Percentiles rank a stretch among this genome's conserved stretches.
Conservation (phyloP, 2,888 invertebrate species). For the Heliconius hortense region DNA sequence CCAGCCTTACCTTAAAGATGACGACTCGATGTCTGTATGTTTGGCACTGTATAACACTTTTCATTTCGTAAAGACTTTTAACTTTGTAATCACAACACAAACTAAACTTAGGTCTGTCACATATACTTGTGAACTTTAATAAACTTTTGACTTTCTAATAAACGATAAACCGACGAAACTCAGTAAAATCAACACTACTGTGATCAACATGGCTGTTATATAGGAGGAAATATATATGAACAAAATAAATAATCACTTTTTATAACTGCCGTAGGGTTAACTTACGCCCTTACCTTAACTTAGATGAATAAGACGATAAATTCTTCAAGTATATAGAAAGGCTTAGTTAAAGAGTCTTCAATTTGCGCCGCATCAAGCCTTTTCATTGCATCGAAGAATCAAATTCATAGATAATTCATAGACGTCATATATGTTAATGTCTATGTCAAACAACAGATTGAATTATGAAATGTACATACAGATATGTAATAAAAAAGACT, state of each 20-base stretch:
- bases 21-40: slow-evolving; percentile 79
- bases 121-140: slow-evolving; percentile 71
- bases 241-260: slow-evolving; percentile 81
- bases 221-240: slow-evolving; percentile 77
- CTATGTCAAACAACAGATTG: not conserved
- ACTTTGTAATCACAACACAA: slow-evolving; percentile 80
- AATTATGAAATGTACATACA: not conserved
- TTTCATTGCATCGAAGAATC: slow-evolving; percentile 61
- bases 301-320: slow-evolving; percentile 75
- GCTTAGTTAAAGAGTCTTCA: slow-evolving; percentile 63
- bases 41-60: slow-evolving; percentile 81
- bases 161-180: slow-evolving; percentile 78
- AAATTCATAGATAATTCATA: slow-evolving; percentile 27
- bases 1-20: slow-evolving; percentile 81
- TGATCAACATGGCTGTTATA: slow-evolving; percentile 80
- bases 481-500: not conserved
- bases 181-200: slow-evolving; percentile 80
- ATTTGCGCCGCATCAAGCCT: slow-evolving; percentile 71
- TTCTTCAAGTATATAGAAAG: slow-evolving; percentile 72
- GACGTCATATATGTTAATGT: slow-evolving; percentile 26
- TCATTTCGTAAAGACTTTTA: slow-evolving; percentile 77
- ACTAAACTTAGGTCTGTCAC: slow-evolving; percentile 80
- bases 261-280: slow-evolving; percentile 76
- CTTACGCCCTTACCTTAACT: slow-evolving; percentile 81
- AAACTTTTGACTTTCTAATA: slow-evolving; percentile 71